phyloP scores from a whole-genome alignment of 2,797 vertebrate genomes.

The Petrocephalus sullivani region DNA sequence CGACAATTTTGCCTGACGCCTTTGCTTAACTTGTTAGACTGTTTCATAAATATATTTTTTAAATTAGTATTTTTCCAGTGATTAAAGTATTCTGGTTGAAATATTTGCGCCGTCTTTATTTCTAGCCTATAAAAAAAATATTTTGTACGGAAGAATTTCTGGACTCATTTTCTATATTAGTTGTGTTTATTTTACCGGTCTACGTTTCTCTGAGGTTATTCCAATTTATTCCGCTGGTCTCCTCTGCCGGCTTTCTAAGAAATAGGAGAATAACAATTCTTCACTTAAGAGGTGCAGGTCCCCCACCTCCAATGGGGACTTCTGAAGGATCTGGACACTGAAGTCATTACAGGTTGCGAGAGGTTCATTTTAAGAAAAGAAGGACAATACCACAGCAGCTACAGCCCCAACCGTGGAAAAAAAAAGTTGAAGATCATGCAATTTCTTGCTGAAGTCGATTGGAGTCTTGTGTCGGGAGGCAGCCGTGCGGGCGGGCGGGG shows the following conservation, averaged over 20 bases:
- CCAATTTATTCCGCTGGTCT: neutral
- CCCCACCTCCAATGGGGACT: conserved; percentile 40
- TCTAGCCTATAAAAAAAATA: neutral
- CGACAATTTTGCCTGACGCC: neutral
- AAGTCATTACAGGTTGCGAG: conserved; percentile 19
- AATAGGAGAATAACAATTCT: conserved; percentile 12
- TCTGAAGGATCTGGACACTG: conserved; percentile 30
- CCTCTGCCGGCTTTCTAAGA: conserved; percentile 2
- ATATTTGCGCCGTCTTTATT: neutral
- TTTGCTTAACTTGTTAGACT: conserved; percentile 10
- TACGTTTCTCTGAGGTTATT: neutral
- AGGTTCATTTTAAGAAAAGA: conserved; percentile 28
- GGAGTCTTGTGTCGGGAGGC: conserved; percentile 29
- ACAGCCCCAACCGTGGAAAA: conserved; percentile 15
- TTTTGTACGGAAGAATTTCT: conserved; percentile 9
- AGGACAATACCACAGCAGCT: conserved; percentile 19
- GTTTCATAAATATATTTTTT: neutral
- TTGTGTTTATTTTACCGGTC: neutral
- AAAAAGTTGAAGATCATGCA: conserved; percentile 33
- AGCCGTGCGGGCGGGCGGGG: conserved; percentile 28
- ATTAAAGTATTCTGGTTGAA: neutral
- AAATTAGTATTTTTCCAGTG: neutral
- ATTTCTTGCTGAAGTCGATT: conserved; percentile 31
- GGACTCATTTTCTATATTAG: neutral
- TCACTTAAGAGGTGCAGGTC: neutral